Evolutionary conservation across 1,140 invertebrate species (phyloP), one percentile per base, ranked within the genome.

Genomic region (Aphelenchoides fujianensis): DNA sequence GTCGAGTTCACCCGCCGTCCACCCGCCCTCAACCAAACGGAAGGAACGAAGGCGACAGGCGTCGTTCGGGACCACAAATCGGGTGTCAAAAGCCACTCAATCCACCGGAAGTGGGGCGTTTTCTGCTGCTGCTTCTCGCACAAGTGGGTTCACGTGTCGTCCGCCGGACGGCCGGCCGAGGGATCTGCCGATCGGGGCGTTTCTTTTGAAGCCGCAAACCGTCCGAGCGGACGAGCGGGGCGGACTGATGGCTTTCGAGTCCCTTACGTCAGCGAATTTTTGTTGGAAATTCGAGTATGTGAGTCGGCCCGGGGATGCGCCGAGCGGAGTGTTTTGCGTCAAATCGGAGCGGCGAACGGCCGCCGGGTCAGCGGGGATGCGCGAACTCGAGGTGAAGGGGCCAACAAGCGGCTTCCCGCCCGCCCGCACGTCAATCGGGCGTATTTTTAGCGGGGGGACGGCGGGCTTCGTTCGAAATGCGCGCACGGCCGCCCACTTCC

Each of bases 221-320:
- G 12, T 48, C 23, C 23, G 12, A 12, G 23, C n/a, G n/a, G n/a
- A n/a, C n/a, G 41, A 12, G 12, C 41, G 41, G 23, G 41, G 41
- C 41, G 41, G 41, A 48, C n/a, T n/a, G n/a, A n/a, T n/a, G n/a
- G n/a, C n/a, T n/a, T n/a, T n/a, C n/a, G n/a, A n/a, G n/a, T n/a
- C n/a, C n/a, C n/a, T 48, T 48, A 48, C 41, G 41, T 48, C 41
- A 48, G 41, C 23, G 41, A 48, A 48, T 48, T 48, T 48, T 48
- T 16, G 41, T 48, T 48, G 12, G 41, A 48, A 48, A 48, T 48
- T 48, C 41, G 41, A 48, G 41, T 48, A 48, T 23, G 41, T 48
- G 41, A 48, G 23, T 16, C 12, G 12, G 12, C 23, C 23, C 23
- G 41, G 12, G 23, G n/a, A n/a, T n/a, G n/a, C n/a, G 23, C 23